Evolutionary conservation across 2,888 invertebrate genomes (phyloP).

Genomic region (Rhodophaea formosa): DNA sequence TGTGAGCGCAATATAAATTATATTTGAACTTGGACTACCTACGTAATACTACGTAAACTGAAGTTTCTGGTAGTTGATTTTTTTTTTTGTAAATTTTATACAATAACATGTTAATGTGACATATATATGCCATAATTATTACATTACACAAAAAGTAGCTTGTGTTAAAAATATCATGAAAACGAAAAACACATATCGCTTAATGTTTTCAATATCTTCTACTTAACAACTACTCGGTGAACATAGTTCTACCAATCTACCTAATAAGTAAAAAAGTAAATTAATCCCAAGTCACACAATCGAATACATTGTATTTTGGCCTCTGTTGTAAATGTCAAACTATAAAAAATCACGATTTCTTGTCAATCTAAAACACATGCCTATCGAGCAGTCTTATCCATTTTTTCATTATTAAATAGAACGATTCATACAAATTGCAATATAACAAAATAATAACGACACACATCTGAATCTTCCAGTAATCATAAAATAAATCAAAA

Average conservation of each 20-base stretch:
- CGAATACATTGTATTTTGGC: conserved; percentile 35
- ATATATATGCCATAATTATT: too few species aligned
- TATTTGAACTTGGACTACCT: too few species aligned
- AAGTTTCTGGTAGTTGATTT: too few species aligned
- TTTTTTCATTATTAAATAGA: conserved; percentile 62
- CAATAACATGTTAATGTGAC: too few species aligned
- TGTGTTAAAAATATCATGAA: background rate
- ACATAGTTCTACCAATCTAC: conserved; percentile 23
- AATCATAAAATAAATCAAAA: conserved; percentile 37
- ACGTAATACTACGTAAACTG: too few species aligned
- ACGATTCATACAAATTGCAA: conserved; percentile 45
- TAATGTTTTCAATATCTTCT: conserved; percentile 24
- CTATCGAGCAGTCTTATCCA: conserved; percentile 69
- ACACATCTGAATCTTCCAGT: conserved; percentile 36
- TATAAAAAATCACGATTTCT: conserved; percentile 29
- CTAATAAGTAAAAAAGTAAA: conserved; percentile 40
- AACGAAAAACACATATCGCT: background rate
- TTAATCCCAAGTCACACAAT: conserved; percentile 30
- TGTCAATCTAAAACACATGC: conserved; percentile 62
- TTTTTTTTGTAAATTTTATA: too few species aligned
- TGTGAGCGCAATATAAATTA: too few species aligned
- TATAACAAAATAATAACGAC: conserved; percentile 42
- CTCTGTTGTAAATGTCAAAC: conserved; percentile 20
- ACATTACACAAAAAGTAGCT: background rate
- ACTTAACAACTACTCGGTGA: conserved; percentile 28